Evolutionary conservation across 2,113 vertebrate species (phyloP), one percentile per base, ranked within the genome.

Genomic region (Tetrax tetrax): DNA sequence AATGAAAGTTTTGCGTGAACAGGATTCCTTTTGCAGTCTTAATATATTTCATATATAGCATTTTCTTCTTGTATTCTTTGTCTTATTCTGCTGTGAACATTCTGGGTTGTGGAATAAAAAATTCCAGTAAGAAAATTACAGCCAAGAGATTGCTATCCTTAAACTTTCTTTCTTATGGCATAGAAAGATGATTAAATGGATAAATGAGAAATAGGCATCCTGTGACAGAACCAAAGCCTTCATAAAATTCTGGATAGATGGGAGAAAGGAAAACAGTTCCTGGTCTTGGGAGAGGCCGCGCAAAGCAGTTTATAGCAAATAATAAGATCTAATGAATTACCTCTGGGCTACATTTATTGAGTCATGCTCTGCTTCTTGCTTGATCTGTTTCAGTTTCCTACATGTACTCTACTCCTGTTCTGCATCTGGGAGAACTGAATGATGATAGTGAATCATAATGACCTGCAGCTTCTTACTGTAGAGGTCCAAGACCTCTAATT

Each of bases 371-470:
- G 74, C 57, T 87, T 89, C 66, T 93, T 88, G 37, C 80, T 94
- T 96, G 48, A 20, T 93, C 48, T 87, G 43, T 65, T 87, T 93
- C 53, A 72, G 66, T 90, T 87, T 59, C 57, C 56, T 90, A 23
- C 83, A 19, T 93, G 87, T 95, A 74, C 35, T 81, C 54, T 93
- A 43, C 96, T 96, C 96, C 85, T 95, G 14, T 22, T 64, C 41
- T 85, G 60, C 53, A 50, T 95, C 74, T 86, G 51, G 95, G 79
- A 90, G 89, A 90, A 92, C 35, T 51, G 88, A 94, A 79, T 77
- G 57, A 69, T 79, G 56, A 63, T 68, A 27, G 4, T 71, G 76
- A 85, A 63, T 89, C 56, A 75, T 87, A 78, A 41, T 79, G 75
- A 95, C 90, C 87, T 78, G 35, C 90, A 95, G 43, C 77, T 93